Percentiles rank a stretch among this genome's conserved stretches.
Evolutionary conservation across 1,140 invertebrate genomes (phyloP).

Genomic region (Cotesia glomerata): DNA sequence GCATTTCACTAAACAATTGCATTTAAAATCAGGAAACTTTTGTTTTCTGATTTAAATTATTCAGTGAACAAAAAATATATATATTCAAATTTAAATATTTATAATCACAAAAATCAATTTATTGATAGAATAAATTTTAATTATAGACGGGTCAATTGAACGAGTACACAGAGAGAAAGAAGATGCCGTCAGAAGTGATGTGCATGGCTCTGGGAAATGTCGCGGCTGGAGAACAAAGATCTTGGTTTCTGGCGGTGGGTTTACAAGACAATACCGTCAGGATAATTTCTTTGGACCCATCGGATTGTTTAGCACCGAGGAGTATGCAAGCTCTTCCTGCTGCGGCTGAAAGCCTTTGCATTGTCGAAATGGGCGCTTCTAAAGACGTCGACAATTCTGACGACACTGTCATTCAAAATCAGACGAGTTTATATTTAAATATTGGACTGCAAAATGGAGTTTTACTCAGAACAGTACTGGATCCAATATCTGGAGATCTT

Average conservation of each 20-base stretch:
- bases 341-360: conserved; percentile 93
- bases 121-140: conserved; percentile 20
- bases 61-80: neutral
- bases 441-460: conserved; percentile 97
- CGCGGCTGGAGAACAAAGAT: conserved; percentile 92
- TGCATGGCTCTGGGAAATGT: conserved; percentile 98
- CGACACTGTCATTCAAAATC: conserved; percentile 63
- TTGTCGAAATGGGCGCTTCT: conserved; percentile 81
- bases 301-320: conserved; percentile 88
- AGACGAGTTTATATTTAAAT: conserved; percentile 90
- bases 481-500: conserved; percentile 95
- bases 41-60: neutral
- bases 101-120: neutral
- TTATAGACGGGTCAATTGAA: conserved; percentile 94
- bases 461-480: conserved; percentile 91
- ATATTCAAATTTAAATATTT: neutral
- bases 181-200: conserved; percentile 95
- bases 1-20: conserved; percentile 27
- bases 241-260: conserved; percentile 96
- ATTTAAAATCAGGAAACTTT: neutral
- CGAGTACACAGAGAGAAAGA: conserved; percentile 96
- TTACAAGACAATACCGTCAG: conserved; percentile 95
- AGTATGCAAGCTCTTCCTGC: conserved; percentile 98
- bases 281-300: conserved; percentile 96
- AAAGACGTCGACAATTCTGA: conserved; percentile 68